These are phyloP conservation scores for Drosophila kokeensis DNA, from an alignment of 2,888 invertebrate species.

Conservation along the genomic window DNA sequence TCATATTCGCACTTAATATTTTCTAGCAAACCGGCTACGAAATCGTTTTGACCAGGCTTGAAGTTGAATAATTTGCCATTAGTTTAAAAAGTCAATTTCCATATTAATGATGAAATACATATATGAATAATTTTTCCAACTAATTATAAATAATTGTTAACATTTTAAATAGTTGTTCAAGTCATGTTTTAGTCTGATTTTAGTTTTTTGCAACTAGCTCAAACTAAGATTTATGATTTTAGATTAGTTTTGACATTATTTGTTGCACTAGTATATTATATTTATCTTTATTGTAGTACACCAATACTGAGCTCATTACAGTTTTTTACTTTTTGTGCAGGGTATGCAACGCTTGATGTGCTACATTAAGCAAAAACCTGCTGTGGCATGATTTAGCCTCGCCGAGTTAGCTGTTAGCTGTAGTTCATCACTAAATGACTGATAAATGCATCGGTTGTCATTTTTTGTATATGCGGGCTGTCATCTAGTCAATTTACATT, in stretches of 20 bases:
- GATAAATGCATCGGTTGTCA: constrained; percentile 37
- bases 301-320: neutral
- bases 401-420: constrained; percentile 1
- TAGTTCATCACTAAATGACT: constrained; percentile 2
- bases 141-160: neutral
- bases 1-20: neutral
- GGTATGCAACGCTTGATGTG: constrained; percentile 14
- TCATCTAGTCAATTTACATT: constrained; percentile 18
- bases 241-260: neutral
- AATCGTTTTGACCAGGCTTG: neutral
- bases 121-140: neutral
- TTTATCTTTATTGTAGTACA: neutral
- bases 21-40: neutral
- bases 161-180: neutral
- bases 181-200: neutral
- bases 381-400: constrained; percentile 21
- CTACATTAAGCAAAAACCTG: constrained; percentile 2
- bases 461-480: constrained; percentile 4
- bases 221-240: neutral
- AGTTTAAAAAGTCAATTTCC: neutral
- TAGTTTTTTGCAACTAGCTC: neutral
- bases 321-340: neutral
- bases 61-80: neutral
- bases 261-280: neutral
- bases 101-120: neutral